A percentile compares a stretch with the other conserved stretches of the same genome.
These are phyloP conservation scores for Coptotermes formosanus DNA, from an alignment of 1,140 invertebrate species.

Conservation along the genomic window DNA sequence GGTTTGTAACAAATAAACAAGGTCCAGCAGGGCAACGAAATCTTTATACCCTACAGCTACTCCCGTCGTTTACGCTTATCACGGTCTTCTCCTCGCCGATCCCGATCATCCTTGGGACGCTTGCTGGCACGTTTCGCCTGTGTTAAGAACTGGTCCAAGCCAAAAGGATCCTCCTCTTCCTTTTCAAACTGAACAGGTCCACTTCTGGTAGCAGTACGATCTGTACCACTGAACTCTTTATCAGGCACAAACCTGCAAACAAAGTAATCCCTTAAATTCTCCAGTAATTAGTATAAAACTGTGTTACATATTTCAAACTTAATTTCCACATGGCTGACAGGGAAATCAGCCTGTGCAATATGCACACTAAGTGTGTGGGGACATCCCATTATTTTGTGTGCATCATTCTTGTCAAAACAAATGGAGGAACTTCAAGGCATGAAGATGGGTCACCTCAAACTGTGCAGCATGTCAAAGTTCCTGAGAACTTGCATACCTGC, in stretches of 20 bases:
- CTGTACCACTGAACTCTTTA: slow-evolving; percentile 92
- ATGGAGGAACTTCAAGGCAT: too few relatives aligned
- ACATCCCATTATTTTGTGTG: too few relatives aligned
- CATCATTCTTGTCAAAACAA: too few relatives aligned
- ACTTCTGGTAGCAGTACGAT: slow-evolving; percentile 66
- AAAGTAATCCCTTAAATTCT: slow-evolving; percentile 26
- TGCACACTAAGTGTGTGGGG: too few relatives aligned
- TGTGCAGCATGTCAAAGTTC: too few relatives aligned
- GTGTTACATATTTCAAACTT: too few relatives aligned
- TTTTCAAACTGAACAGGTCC: slow-evolving; percentile 97
- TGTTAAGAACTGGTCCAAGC: slow-evolving; percentile 96
- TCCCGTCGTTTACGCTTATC: slow-evolving; percentile 49
- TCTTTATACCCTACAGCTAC: slow-evolving; percentile 14
- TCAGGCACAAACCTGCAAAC: slow-evolving; percentile 86
- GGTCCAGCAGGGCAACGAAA: too few relatives aligned
- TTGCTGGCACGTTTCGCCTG: slow-evolving; percentile 87
- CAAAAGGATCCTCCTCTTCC: slow-evolving; percentile 94
- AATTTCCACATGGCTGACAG: too few relatives aligned
- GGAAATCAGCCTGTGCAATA: too few relatives aligned
- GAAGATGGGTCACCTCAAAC: too few relatives aligned
- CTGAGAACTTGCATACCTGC: too few relatives aligned
- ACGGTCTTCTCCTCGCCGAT: slow-evolving; percentile 45
- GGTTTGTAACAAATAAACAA: too few relatives aligned
- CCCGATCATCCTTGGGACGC: slow-evolving; percentile 49
- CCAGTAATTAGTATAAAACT: not conserved